Percentiles rank a stretch among this genome's conserved stretches.
These are phyloP conservation scores for Melanotaenia nigrans DNA, from an alignment of 2,797 vertebrate species.

Conservation along the genomic window DNA sequence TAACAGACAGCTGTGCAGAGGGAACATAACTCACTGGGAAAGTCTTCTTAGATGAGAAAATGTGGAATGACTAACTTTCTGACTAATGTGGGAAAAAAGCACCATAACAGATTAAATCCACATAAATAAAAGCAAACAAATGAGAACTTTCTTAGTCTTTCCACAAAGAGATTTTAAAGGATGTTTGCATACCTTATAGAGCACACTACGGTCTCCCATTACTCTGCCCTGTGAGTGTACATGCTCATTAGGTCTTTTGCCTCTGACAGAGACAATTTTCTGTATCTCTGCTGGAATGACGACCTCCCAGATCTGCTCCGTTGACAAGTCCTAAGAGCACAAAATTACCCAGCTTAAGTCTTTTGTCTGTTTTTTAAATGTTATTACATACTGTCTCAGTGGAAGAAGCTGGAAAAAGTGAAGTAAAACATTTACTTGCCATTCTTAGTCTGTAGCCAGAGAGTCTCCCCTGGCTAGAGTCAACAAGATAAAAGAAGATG, in stretches of 20 bases:
- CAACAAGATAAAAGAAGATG: slow-evolving; percentile 93
- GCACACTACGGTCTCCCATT: slow-evolving; percentile 98
- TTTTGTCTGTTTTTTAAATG: background rate
- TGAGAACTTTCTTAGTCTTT: background rate
- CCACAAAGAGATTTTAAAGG: background rate
- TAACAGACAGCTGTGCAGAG: slow-evolving; percentile 12
- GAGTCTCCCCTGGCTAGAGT: slow-evolving; percentile 88
- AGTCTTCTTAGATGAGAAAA: slow-evolving; percentile 5
- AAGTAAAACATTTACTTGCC: slow-evolving; percentile 67
- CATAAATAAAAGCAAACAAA: slow-evolving; percentile 3
- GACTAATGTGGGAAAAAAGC: slow-evolving; percentile 6
- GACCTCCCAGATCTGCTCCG: slow-evolving; percentile 94
- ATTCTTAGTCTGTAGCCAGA: slow-evolving; percentile 92
- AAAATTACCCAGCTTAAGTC: slow-evolving; percentile 8
- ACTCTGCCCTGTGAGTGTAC: slow-evolving; percentile 98
- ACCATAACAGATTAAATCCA: slow-evolving; percentile 7
- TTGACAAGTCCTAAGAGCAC: slow-evolving; percentile 87
- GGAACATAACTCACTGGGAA: slow-evolving; percentile 51
- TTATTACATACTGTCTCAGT: background rate
- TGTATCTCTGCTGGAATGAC: slow-evolving; percentile 89
- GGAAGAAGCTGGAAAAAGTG: background rate
- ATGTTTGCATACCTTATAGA: slow-evolving; percentile 90
- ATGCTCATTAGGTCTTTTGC: slow-evolving; percentile 93
- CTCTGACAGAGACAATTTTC: slow-evolving; percentile 90
- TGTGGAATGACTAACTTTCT: background rate